These are phyloP conservation scores for Protaetia brevitarsis DNA, from an alignment of 1,140 invertebrate species.

Conservation along the genomic window DNA sequence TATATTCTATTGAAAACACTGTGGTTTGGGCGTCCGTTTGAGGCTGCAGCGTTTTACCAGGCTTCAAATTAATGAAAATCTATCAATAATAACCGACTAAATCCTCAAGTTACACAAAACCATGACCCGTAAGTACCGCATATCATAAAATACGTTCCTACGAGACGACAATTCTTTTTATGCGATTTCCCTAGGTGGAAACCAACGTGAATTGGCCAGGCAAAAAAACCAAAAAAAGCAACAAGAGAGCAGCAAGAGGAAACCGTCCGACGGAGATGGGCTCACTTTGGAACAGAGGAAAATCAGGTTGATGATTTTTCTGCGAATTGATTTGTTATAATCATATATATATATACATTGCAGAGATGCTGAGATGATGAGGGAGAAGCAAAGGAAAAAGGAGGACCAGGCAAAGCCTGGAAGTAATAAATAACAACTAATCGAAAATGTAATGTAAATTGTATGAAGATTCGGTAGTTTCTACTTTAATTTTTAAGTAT, in stretches of 20 bases:
- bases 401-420: constrained; percentile 47
- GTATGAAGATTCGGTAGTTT: background rate
- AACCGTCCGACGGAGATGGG: constrained; percentile 64
- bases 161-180: background rate
- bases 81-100: background rate
- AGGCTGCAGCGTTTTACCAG: constrained; percentile 28
- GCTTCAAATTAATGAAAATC: constrained; percentile 4
- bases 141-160: constrained; percentile 18
- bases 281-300: constrained; percentile 74
- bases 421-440: background rate
- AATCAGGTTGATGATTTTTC: constrained; percentile 60
- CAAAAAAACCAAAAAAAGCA: constrained; percentile 79
- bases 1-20: constrained; percentile 8
- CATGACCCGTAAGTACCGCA: constrained; percentile 43
- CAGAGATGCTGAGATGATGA: constrained; percentile 79
- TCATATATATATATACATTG: too few relatives aligned
- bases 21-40: constrained; percentile 5
- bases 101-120: constrained; percentile 25
- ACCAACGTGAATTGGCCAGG: constrained; percentile 82
- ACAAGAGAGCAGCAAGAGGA: constrained; percentile 64
- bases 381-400: constrained; percentile 73
- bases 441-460: background rate
- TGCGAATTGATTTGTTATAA: constrained; percentile 1
- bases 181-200: constrained; percentile 64
- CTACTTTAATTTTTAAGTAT: constrained; percentile 6